Conservation (phyloP, 2,797 vertebrate genomes). For the Helicolenus hilgendorfi region DNA sequence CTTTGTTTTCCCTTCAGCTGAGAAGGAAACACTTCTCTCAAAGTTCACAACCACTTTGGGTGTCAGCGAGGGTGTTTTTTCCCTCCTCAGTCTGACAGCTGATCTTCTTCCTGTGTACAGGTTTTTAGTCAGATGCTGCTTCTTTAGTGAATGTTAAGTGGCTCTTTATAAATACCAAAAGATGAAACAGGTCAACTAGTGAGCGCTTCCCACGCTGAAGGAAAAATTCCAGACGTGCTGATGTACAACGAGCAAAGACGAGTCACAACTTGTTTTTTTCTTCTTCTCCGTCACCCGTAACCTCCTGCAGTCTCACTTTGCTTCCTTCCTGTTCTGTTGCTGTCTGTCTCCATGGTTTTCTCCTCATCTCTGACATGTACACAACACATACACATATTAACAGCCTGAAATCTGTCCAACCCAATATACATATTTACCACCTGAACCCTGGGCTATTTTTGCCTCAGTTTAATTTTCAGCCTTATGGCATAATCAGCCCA, state of each 20-base stretch:
- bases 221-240: neutral
- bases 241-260: neutral
- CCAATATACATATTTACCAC: neutral
- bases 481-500: neutral
- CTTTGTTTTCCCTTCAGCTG: neutral
- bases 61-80: neutral
- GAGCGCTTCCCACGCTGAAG: constrained; percentile 14
- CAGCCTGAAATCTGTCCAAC: no score
- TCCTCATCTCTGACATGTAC: neutral
- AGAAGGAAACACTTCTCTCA: neutral
- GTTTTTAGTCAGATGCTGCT: neutral
- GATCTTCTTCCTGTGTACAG: neutral
- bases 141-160: constrained; percentile 36
- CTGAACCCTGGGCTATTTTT: neutral
- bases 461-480: neutral
- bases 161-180: constrained; percentile 62
- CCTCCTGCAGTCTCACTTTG: neutral
- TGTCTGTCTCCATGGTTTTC: neutral
- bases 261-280: neutral
- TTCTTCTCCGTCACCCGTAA: neutral
- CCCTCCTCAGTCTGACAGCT: constrained; percentile 2
- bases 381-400: neutral
- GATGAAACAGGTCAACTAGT: constrained; percentile 29
- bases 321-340: neutral
- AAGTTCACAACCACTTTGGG: constrained; percentile 1